Conservation (phyloP, 2,113 vertebrate genomes). For the Pleuronectes platessa region DNA sequence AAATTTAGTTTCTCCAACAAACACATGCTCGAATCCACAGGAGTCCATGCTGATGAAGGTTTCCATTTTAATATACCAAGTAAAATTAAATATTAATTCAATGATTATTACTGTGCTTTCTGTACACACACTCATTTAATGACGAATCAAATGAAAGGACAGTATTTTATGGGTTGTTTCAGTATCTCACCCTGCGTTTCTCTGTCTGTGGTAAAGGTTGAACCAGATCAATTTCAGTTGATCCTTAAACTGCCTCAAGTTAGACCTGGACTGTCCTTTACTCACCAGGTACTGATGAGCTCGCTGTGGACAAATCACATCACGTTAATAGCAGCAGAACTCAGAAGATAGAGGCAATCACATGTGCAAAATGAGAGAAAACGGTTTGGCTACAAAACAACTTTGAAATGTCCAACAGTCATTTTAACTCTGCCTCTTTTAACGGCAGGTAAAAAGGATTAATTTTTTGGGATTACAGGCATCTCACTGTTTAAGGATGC, state of each 20-base stretch:
- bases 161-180: not conserved
- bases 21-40: slow-evolving; percentile 89
- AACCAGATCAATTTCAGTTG: slow-evolving; percentile 91
- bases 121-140: no score
- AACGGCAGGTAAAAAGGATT: not conserved
- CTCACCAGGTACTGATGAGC: slow-evolving; percentile 85
- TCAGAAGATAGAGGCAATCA: not conserved
- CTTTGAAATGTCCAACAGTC: not conserved
- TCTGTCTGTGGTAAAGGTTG: slow-evolving; percentile 85
- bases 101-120: not conserved
- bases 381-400: no score
- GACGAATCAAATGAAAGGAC: no score
- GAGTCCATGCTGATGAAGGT: slow-evolving; percentile 83
- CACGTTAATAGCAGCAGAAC: not conserved
- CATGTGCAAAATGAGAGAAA: not conserved
- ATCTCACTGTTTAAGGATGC: no score
- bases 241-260: slow-evolving; percentile 79
- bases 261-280: slow-evolving; percentile 79
- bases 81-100: slow-evolving; percentile 2
- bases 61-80: not conserved
- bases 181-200: slow-evolving; percentile 79
- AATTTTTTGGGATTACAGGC: no score
- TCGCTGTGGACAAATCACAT: slow-evolving; percentile 72
- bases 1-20: slow-evolving; percentile 87
- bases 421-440: not conserved